These are phyloP conservation scores for Oceanites oceanicus DNA, from an alignment of 2,113 vertebrate species.

Conservation along the genomic window DNA sequence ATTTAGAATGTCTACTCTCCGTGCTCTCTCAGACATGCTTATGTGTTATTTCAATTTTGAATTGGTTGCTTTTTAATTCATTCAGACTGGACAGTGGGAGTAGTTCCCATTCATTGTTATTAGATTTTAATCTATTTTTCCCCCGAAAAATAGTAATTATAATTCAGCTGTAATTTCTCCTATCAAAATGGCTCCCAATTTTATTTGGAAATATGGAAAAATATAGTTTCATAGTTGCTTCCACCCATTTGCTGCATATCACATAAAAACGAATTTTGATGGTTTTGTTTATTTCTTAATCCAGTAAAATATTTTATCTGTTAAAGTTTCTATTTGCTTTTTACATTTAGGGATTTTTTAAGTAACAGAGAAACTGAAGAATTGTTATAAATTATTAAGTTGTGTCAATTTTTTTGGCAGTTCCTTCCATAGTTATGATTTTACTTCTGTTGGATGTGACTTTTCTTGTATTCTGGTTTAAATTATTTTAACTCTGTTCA, in stretches of 20 bases:
- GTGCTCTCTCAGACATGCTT: neutral
- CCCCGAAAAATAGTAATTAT: neutral
- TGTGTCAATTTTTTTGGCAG: neutral
- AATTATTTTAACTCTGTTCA: conserved; percentile 50
- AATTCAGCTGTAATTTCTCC: neutral
- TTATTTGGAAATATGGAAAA: neutral
- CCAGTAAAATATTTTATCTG: neutral
- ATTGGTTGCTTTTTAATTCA: neutral
- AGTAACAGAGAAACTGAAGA: neutral
- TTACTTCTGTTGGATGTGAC: neutral
- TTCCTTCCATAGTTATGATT: neutral
- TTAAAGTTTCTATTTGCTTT: neutral
- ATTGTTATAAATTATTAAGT: neutral
- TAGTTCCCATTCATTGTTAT: neutral
- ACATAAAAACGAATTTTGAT: neutral
- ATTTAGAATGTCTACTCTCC: neutral
- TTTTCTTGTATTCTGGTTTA: conserved; percentile 38
- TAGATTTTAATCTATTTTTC: neutral
- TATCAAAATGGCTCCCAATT: neutral
- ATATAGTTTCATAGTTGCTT: neutral
- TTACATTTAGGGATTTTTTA: neutral
- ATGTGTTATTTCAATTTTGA: neutral
- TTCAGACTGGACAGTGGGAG: neutral
- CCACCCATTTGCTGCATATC: neutral
- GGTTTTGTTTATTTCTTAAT: neutral